These are phyloP conservation scores for Rhodophaea formosa DNA, from an alignment of 2,888 invertebrate genomes.

Conservation along the genomic window DNA sequence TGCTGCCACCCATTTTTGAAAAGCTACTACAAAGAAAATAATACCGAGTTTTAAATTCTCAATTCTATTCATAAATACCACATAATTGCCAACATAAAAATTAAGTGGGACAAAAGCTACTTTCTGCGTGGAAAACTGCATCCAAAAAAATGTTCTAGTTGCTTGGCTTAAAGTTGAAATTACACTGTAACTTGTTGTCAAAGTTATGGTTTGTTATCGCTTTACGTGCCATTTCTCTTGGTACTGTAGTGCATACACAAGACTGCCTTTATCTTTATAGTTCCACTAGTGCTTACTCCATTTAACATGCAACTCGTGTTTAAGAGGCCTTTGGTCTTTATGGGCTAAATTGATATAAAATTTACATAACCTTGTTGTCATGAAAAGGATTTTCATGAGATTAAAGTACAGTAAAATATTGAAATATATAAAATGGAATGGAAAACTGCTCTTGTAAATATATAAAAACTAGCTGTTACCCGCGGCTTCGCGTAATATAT, in stretches of 20 bases:
- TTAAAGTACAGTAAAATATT: too few relatives aligned
- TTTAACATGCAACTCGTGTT: conserved; percentile 25
- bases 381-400: too few relatives aligned
- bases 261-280: conserved; percentile 24
- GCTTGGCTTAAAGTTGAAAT: neutral
- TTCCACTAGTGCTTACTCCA: conserved; percentile 21
- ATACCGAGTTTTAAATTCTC: neutral
- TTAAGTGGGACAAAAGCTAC: neutral
- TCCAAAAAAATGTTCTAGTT: neutral
- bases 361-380: too few relatives aligned
- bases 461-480: too few relatives aligned
- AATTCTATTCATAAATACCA: conserved; percentile 1
- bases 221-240: conserved; percentile 33
- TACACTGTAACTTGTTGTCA: neutral
- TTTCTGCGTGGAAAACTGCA: neutral
- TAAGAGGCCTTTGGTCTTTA: neutral
- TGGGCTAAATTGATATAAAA: neutral
- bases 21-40: too few relatives aligned
- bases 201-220: conserved; percentile 22
- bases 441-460: too few relatives aligned
- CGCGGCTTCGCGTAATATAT: too few relatives aligned
- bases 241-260: conserved; percentile 23
- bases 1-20: too few relatives aligned
- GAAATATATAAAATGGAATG: too few relatives aligned
- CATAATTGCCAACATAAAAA: conserved; percentile 5